Conservation (phyloP, 2,888 invertebrate species). For the Silvanus unidentatus region DNA sequence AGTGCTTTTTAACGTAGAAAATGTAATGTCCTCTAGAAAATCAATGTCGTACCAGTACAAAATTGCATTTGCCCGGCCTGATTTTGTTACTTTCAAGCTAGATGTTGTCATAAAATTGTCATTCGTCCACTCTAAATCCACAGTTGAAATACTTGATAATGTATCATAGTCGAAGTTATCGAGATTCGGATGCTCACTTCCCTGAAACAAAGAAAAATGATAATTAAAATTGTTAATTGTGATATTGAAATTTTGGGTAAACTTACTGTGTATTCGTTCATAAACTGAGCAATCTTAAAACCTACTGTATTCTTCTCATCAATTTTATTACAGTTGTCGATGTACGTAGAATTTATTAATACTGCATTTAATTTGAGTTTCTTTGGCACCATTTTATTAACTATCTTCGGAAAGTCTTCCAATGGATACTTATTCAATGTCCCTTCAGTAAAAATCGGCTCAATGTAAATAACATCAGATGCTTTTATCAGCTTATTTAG, state of each 20-base stretch:
- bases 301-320: slow-evolving; percentile 52
- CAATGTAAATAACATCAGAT: no score
- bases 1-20: slow-evolving; percentile 46
- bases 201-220: slow-evolving; percentile 29
- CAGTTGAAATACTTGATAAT: slow-evolving; percentile 36
- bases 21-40: slow-evolving; percentile 42
- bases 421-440: no score
- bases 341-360: slow-evolving; percentile 56
- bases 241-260: background rate
- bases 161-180: slow-evolving; percentile 47
- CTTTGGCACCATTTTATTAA: slow-evolving; percentile 40
- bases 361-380: slow-evolving; percentile 51
- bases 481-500: no score
- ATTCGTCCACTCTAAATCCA: background rate
- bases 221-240: slow-evolving; percentile 7
- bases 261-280: slow-evolving; percentile 57
- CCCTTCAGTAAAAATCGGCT: no score
- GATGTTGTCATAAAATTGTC: slow-evolving; percentile 25
- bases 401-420: background rate
- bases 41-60: slow-evolving; percentile 54
- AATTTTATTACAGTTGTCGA: slow-evolving; percentile 54
- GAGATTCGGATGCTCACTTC: slow-evolving; percentile 51
- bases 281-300: slow-evolving; percentile 51
- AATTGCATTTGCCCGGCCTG: slow-evolving; percentile 49
- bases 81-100: slow-evolving; percentile 30